These are phyloP conservation scores for Heliornis fulica DNA, from an alignment of 2,113 vertebrate genomes.

Conservation along the genomic window DNA sequence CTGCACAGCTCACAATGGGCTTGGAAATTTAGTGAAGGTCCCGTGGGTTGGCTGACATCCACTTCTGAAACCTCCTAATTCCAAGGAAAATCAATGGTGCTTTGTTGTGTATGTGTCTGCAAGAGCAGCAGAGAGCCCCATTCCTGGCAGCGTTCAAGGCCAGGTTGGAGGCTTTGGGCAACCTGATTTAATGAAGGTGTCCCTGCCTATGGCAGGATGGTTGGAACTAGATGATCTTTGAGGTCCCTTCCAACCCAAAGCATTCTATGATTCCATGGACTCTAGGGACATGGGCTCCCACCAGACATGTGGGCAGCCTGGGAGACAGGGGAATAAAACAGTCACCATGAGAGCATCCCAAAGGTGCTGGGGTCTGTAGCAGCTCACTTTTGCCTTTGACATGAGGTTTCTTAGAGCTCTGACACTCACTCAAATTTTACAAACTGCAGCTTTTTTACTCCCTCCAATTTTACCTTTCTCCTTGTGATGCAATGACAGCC, in stretches of 20 bases:
- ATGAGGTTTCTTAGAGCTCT: neutral
- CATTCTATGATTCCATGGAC: neutral
- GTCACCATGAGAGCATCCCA: fast-evolving
- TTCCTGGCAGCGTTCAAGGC: no score
- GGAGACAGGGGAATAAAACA: neutral
- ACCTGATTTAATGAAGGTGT: no score
- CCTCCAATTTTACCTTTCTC: neutral
- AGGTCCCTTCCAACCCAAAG: no score
- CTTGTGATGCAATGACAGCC: neutral
- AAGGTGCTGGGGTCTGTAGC: fast-evolving
- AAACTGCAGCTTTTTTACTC: neutral
- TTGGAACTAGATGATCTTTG: no score
- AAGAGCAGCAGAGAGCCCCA: no score
- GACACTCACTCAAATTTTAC: neutral
- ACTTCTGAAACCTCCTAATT: neutral
- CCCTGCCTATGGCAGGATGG: no score
- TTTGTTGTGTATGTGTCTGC: no score
- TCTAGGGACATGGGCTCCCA: fast-evolving
- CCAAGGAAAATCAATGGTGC: neutral
- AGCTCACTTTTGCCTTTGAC: neutral
- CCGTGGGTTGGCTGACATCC: neutral
- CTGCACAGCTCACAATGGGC: neutral
- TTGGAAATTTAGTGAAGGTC: neutral
- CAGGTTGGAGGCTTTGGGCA: no score
- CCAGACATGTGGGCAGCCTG: fast-evolving